phyloP scores from a whole-genome alignment of 1,140 invertebrate species.

The Oncopeltus fasciatus region DNA sequence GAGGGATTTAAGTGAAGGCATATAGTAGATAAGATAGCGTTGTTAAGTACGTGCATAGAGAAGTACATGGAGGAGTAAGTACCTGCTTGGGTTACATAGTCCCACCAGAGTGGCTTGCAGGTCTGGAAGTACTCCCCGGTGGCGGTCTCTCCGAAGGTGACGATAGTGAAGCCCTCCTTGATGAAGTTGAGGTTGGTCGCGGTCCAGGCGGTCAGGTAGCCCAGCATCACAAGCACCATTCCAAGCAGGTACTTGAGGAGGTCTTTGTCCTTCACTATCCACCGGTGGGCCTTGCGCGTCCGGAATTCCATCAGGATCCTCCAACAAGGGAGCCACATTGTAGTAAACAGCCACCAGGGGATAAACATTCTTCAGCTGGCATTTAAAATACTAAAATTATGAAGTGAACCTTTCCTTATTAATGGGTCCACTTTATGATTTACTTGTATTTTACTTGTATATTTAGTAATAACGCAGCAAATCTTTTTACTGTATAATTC shows the following conservation, averaged over 20 bases:
- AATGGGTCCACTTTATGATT: no score
- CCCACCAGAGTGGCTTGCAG: slow-evolving; percentile 73
- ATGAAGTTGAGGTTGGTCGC: slow-evolving; percentile 45
- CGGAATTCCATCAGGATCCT: slow-evolving; percentile 52
- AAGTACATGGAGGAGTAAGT: slow-evolving; percentile 17
- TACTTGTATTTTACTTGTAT: no score
- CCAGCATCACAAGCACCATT: slow-evolving; percentile 60
- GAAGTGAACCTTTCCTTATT: no score
- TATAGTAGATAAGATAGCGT: no score
- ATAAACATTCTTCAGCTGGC: no score
- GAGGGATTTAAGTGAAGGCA: no score
- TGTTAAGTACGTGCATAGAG: not conserved
- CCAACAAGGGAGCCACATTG: no score
- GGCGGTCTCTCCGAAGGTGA: slow-evolving; percentile 32
- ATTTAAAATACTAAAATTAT: no score
- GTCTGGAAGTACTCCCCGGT: slow-evolving; percentile 39
- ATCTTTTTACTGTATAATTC: no score
- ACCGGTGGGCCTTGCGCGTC: slow-evolving; percentile 78
- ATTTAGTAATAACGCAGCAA: no score
- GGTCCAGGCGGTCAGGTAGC: slow-evolving; percentile 77
- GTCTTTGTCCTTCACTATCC: slow-evolving; percentile 72
- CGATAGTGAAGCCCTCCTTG: slow-evolving; percentile 35
- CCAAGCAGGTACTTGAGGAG: slow-evolving; percentile 61
- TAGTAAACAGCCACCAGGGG: no score
- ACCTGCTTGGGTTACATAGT: slow-evolving; percentile 70